Conservation (phyloP, 2,797 vertebrate species). For the Ispidina lecontei region DNA sequence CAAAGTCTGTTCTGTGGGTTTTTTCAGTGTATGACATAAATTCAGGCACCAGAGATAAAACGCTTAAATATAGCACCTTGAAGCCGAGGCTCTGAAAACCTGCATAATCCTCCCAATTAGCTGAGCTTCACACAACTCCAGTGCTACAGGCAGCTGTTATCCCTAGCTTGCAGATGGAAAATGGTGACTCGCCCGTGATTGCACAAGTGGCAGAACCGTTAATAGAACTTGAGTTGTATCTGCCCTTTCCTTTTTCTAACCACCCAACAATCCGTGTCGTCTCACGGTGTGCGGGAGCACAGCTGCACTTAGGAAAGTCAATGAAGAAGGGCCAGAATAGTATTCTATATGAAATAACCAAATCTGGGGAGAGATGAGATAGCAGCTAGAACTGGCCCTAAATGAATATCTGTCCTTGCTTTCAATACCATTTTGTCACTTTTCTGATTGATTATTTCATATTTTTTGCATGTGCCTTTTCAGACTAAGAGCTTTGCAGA, state of each 20-base stretch:
- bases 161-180: constrained; percentile 15
- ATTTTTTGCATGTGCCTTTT: constrained; percentile 22
- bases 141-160: constrained; percentile 28
- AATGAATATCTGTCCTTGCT: background rate
- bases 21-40: constrained; percentile 28
- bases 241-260: constrained; percentile 35
- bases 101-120: constrained; percentile 57
- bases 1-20: background rate
- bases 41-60: constrained; percentile 42
- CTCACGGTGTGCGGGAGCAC: background rate
- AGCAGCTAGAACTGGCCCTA: background rate
- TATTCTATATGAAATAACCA: constrained; percentile 20
- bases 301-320: constrained; percentile 49
- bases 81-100: constrained; percentile 38
- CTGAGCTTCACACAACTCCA: constrained; percentile 21
- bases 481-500: background rate
- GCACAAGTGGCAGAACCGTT: constrained; percentile 19
- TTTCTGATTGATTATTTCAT: constrained; percentile 33
- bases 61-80: constrained; percentile 31
- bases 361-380: background rate
- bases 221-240: constrained; percentile 39
- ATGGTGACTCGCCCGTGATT: constrained; percentile 34
- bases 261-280: background rate
- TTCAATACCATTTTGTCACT: constrained; percentile 7
- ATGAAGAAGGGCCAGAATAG: constrained; percentile 33